These are phyloP conservation scores for Leptonema lineaticorne DNA, from an alignment of 1,140 invertebrate species.

Conservation along the genomic window DNA sequence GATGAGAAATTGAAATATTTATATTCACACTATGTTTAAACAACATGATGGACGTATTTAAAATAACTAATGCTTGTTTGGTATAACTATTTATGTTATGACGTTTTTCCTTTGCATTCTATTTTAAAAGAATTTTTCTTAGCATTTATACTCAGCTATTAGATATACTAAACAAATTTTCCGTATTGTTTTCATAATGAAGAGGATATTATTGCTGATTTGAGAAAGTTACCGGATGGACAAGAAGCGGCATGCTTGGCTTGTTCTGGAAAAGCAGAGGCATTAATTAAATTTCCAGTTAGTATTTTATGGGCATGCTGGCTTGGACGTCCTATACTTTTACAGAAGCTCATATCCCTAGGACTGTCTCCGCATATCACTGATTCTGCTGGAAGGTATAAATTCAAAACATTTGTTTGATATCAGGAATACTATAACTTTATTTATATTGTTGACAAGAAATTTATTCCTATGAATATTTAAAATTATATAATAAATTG, in stretches of 20 bases:
- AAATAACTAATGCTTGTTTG: too few relatives aligned
- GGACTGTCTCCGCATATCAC: constrained; percentile 49
- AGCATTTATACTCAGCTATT: too few relatives aligned
- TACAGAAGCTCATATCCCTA: constrained; percentile 50
- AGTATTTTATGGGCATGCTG: constrained; percentile 55
- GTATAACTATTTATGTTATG: too few relatives aligned
- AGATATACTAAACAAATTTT: too few relatives aligned
- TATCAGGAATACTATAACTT: constrained; percentile 5
- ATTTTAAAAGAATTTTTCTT: too few relatives aligned
- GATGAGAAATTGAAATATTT: not conserved
- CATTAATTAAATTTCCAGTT: not conserved
- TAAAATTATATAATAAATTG: too few relatives aligned
- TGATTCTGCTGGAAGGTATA: constrained; percentile 57
- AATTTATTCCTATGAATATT: not conserved
- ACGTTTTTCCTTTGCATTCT: too few relatives aligned
- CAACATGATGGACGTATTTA: too few relatives aligned
- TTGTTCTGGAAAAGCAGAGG: constrained; percentile 21
- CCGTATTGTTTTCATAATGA: too few relatives aligned
- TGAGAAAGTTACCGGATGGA: constrained; percentile 40
- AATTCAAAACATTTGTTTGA: constrained; percentile 23
- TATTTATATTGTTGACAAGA: too few relatives aligned
- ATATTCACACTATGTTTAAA: too few relatives aligned
- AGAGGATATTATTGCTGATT: constrained; percentile 39
- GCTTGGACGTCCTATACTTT: constrained; percentile 51
- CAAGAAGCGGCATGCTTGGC: constrained; percentile 32